These are phyloP conservation scores for Stigmatopora nigra DNA, from an alignment of 2,113 vertebrate species.

Conservation along the genomic window DNA sequence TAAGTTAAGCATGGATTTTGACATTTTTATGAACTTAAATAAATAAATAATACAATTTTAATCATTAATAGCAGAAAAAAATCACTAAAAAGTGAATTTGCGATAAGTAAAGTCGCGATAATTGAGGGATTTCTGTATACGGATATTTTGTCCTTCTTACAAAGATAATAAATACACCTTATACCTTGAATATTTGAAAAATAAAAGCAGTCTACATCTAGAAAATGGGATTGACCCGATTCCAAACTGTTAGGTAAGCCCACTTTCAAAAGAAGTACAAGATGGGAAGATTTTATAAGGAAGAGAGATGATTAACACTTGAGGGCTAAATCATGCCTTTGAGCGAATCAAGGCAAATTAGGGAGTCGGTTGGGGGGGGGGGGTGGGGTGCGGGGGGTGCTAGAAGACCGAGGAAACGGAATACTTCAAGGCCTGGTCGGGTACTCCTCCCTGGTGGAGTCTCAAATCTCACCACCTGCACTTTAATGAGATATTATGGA, in stretches of 20 bases:
- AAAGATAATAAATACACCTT: no score
- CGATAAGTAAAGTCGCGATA: no score
- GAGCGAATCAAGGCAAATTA: slow-evolving; percentile 40
- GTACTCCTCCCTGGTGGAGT: slow-evolving; percentile 35
- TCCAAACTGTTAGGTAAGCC: not conserved
- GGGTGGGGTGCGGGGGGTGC: not conserved
- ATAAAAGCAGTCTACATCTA: not conserved
- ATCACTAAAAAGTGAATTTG: no score
- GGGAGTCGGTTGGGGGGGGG: slow-evolving; percentile 22
- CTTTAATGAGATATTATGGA: slow-evolving; percentile 66
- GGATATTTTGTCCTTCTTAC: no score
- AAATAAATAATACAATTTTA: no score
- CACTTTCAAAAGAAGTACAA: not conserved
- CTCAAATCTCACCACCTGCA: slow-evolving; percentile 21
- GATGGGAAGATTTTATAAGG: not conserved
- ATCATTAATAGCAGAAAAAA: no score
- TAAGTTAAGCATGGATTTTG: no score
- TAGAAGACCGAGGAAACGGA: slow-evolving; percentile 25
- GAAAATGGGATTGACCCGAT: slow-evolving; percentile 1
- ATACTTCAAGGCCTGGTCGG: slow-evolving; percentile 23
- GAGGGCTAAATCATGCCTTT: slow-evolving; percentile 15
- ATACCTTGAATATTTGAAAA: no score
- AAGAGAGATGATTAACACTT: slow-evolving; percentile 1
- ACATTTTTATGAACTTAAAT: no score
- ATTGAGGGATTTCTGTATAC: no score